Base-by-base conservation (phyloP, 2,113 vertebrate genomes). In the Carassius gibelio region DNA sequence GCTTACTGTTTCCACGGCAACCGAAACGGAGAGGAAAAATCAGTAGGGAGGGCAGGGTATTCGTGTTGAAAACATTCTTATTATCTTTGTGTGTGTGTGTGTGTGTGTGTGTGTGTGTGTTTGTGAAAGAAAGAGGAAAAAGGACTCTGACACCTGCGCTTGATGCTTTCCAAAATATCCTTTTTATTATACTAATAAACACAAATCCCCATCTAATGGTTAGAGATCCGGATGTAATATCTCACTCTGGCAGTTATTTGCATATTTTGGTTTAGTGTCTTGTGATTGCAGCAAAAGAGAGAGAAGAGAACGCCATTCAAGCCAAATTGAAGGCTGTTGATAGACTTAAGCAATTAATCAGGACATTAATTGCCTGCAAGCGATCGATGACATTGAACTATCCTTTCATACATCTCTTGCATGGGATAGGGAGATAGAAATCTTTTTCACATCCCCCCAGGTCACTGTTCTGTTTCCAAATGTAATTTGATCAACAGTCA, bases 1-100 rank as follows among this genome's bases (percentile, higher is more conserved):
- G 84, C 87, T 88, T 86, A 85, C 89, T 85, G 89, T 90, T 90
- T 87, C 89, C 89, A 88, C 87, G 89, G 89, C 85, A 88, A 90
- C 87, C 81, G 89, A 84, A 87, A 85, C 55, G 11, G 84, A 48
- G 79, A 57, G 84, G 57, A 62, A 82, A 48, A 87, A 82, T 78
- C 85, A 85, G 82, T 81, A 84, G 87, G 83, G 84, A 88, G 84
- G 79, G 83, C 74, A 66, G 71, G 69, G 77, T 82, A 76, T 69
- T 84, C 71, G 26, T 87, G 80, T 89, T 75, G 77, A 84, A 86
- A 66, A 82, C 14, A 48, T 55, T 81, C 71, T 71, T 13, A 74
- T 82, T 55, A 75, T 87, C 48, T 72, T 48, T 78, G 50, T 77
- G 38, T 61, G 48, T 66, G 30, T 74, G 57, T 79, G 50, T 77